Evolutionary conservation across 1,140 invertebrate genomes (phyloP), one percentile per base, ranked within the genome.

Genomic region (Neoseiulus cucumeris): DNA sequence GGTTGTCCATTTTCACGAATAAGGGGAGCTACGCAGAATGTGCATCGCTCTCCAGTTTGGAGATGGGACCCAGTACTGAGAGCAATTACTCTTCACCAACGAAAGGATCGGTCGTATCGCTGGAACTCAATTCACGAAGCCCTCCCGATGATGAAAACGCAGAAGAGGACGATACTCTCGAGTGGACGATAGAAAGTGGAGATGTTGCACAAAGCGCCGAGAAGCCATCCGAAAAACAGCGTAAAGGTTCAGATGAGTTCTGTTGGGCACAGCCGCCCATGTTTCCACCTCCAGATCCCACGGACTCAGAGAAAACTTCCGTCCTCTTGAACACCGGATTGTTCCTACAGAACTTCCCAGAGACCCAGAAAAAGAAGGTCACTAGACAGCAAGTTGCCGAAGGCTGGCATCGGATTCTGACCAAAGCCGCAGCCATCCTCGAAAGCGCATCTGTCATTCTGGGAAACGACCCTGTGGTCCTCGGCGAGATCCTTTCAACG

Each of bases 251-350:
- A 2, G 51, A 59, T 17, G 51, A 59, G 22, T 59, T 59, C 33
- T 59, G 51, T 59, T 59, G 51, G 51, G 51, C 51, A 20, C 51
- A 59, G 51, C 51, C 51, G 25, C 51, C 51, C 1, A 59, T 59
- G 22, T 59, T 59, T 9, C 51, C 51, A 17, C 51, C 51, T 25
- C 51, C 51, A 59, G 51, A 59, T 25, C 51, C 51, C 1, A 59
- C 51, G 22, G 51, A 59, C 51, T 25, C 22, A 6, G 33, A 20
- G 25, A 59, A 59, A 59, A 29, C 17, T 6, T 59, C 51, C 14
- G 22, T 20, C 4, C 22, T 59, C 17, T 20, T 17, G 22, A 33
- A 25, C 51, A 59, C 51, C 1, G 51, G 22, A 59, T 33, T 59
- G 6, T 59, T 29, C 22, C 51, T 59, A 2, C 14, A 20, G 25